phyloP scores from a whole-genome alignment of 37 sponge, comb jelly and placozoan species.

The Eunapius fragilis region DNA sequence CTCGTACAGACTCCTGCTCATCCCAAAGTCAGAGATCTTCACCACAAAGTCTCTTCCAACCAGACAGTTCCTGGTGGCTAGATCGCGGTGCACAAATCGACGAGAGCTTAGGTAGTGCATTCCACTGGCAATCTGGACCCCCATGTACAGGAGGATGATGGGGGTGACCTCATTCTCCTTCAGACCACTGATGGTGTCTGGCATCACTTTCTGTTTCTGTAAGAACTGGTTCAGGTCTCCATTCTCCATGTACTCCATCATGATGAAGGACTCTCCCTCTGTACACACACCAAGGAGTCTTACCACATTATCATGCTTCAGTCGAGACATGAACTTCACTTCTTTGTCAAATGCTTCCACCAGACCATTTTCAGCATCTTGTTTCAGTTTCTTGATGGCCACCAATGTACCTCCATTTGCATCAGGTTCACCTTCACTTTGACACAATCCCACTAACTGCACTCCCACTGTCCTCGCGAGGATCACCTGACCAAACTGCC shows the following conservation, averaged over 20 bases:
- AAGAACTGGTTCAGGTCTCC: conserved; percentile 86
- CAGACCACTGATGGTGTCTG: background rate
- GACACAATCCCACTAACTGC: conserved; percentile 45
- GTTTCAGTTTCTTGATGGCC: conserved; percentile 66
- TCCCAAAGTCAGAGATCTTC: conserved; percentile 90
- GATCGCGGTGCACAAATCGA: conserved; percentile 84
- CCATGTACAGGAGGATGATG: conserved; percentile 60
- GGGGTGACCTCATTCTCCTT: conserved; percentile 13
- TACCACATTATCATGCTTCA: conserved; percentile 58
- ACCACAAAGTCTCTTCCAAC: conserved; percentile 76
- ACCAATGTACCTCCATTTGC: conserved; percentile 41
- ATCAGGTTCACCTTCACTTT: conserved; percentile 24
- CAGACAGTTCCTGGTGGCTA: conserved; percentile 87
- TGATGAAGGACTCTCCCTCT: conserved; percentile 45
- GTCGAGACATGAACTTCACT: conserved; percentile 65
- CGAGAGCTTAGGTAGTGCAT: conserved; percentile 81
- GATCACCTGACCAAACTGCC: conserved; percentile 64
- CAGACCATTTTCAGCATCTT: conserved; percentile 26
- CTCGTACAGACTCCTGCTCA: conserved; percentile 82
- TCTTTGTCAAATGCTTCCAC: conserved; percentile 57
- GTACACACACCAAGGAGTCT: conserved; percentile 48
- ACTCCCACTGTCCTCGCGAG: conserved; percentile 49
- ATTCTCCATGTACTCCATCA: conserved; percentile 94
- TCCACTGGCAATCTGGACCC: conserved; percentile 77
- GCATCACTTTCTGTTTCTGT: conserved; percentile 38